A percentile compares a stretch with the other conserved stretches of the same genome.
Conservation (phyloP, 2,113 vertebrate species). For the Myiagra hebetior region DNA sequence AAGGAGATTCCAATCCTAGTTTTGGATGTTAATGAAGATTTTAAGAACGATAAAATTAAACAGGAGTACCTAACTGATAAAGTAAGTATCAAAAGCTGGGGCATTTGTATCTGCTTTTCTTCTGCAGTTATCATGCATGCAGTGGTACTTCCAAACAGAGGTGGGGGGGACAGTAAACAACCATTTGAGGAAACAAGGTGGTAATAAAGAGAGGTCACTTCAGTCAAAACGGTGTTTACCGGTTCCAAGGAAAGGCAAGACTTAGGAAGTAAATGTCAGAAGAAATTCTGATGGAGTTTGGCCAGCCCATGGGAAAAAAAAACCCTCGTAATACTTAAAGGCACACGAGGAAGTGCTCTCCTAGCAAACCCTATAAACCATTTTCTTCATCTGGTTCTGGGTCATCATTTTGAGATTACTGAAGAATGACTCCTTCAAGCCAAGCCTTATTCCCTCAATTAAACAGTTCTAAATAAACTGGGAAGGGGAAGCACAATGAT, state of each 20-base stretch:
- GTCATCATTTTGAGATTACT: not conserved
- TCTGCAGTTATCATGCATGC: not conserved
- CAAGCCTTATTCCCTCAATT: not conserved
- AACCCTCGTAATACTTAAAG: not conserved
- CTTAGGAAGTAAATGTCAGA: not conserved
- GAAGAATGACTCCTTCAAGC: not conserved
- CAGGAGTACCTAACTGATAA: slow-evolving; percentile 76
- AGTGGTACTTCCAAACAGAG: not conserved
- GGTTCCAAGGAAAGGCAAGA: not conserved
- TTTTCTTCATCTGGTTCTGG: not conserved
- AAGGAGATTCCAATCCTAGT: slow-evolving; percentile 77
- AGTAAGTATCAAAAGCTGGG: slow-evolving; percentile 24
- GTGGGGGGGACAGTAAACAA: not conserved
- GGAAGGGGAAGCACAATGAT: not conserved
- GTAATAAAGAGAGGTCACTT: not conserved
- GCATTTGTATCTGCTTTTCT: not conserved
- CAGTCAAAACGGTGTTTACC: not conserved
- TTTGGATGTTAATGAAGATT: slow-evolving; percentile 81
- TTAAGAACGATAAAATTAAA: slow-evolving; percentile 82
- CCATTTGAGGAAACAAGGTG: not conserved
- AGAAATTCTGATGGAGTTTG: not conserved
- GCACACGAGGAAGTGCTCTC: not conserved
- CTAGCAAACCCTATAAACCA: not conserved
- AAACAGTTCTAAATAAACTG: not conserved
- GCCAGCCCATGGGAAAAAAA: not conserved